These are phyloP conservation scores for Margaritifera margaritifera DNA, from an alignment of 2,888 invertebrate genomes.

Conservation along the genomic window DNA sequence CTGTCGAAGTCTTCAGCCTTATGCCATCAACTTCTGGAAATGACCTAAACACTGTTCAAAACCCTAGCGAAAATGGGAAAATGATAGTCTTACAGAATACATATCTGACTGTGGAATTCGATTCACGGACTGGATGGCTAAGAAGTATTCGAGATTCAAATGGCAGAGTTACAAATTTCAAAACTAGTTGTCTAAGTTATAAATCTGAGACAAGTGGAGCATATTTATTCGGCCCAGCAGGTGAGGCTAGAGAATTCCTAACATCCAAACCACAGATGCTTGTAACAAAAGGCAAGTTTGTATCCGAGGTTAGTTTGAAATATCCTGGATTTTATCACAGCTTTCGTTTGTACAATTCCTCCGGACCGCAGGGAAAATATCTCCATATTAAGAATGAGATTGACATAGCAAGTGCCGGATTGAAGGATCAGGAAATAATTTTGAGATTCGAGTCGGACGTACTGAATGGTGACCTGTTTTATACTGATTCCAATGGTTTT, in stretches of 20 bases:
- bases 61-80: background rate
- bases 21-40: background rate
- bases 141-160: conserved; percentile 84
- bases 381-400: conserved; percentile 55
- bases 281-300: conserved; percentile 87
- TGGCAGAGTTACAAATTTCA: conserved; percentile 19
- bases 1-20: conserved; percentile 80
- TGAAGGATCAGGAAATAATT: conserved; percentile 63
- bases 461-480: conserved; percentile 52
- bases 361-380: conserved; percentile 42
- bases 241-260: conserved; percentile 46
- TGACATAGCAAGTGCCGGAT: conserved; percentile 37
- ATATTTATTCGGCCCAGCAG: conserved; percentile 66
- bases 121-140: conserved; percentile 71
- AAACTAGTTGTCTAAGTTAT: conserved; percentile 74
- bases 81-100: conserved; percentile 51
- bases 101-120: conserved; percentile 46
- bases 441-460: conserved; percentile 62
- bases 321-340: conserved; percentile 46
- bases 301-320: conserved; percentile 87
- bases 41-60: background rate
- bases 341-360: conserved; percentile 49
- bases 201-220: conserved; percentile 78
- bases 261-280: conserved; percentile 78
- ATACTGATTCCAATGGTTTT: conserved; percentile 70